Conservation (phyloP, 2,113 vertebrate species). For the Polypterus senegalus region DNA sequence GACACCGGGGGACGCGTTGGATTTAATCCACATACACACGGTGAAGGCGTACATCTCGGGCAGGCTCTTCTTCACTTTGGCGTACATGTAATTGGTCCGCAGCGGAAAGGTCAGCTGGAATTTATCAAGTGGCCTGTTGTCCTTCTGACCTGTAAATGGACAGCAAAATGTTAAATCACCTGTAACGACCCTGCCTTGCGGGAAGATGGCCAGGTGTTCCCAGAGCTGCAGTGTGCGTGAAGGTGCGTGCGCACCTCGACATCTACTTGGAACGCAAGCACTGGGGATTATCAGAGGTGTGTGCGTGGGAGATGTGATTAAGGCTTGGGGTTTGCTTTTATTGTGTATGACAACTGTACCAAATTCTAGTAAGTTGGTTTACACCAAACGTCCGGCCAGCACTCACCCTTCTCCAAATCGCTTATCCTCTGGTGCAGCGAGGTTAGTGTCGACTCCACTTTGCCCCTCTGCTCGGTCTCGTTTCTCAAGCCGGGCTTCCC, state of each 20-base stretch:
- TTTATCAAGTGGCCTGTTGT: conserved; percentile 69
- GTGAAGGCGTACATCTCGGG: conserved; percentile 95
- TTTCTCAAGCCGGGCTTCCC: conserved; percentile 62
- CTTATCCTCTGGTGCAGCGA: conserved; percentile 89
- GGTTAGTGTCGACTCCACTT: conserved; percentile 83
- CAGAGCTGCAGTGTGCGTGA: not conserved
- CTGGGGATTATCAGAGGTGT: too few species aligned
- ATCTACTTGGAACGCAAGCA: not conserved
- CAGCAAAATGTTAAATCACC: too few species aligned
- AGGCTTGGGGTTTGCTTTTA: too few species aligned
- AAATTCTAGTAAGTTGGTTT: too few species aligned
- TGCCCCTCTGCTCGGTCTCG: conserved; percentile 74
- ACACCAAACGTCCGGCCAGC: too few species aligned
- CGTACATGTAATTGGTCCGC: conserved; percentile 97
- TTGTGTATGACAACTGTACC: not conserved
- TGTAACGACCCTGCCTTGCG: too few species aligned
- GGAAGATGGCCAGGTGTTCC: conserved; percentile 6
- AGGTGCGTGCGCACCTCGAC: not conserved
- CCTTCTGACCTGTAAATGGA: conserved; percentile 68
- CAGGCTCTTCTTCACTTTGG: conserved; percentile 85
- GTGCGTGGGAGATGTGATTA: too few species aligned
- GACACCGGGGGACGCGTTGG: conserved; percentile 79
- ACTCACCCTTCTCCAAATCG: conserved; percentile 86
- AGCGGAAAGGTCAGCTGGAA: conserved; percentile 90
- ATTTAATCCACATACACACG: conserved; percentile 92